Conservation (phyloP, 2,113 vertebrate species). For the Trematomus loennbergii region DNA sequence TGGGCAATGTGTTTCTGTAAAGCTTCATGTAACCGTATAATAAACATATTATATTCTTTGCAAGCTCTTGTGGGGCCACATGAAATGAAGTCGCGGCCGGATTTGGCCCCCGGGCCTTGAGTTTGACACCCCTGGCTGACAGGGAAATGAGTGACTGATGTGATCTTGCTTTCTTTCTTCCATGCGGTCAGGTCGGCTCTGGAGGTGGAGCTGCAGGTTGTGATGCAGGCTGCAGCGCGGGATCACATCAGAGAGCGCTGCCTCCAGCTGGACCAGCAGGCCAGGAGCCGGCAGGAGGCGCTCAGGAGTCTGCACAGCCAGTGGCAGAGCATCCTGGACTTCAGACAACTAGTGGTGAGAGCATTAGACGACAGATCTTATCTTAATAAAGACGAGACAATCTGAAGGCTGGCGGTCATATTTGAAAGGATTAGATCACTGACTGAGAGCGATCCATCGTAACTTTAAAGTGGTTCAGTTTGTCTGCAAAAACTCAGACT, state of each 20-base stretch:
- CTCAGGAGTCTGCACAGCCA: slow-evolving; percentile 83
- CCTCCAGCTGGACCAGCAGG: slow-evolving; percentile 74
- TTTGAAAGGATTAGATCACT: background rate
- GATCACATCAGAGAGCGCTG: slow-evolving; percentile 78
- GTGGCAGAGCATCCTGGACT: slow-evolving; percentile 86
- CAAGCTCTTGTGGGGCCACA: too few relatives aligned
- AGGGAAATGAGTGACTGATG: background rate
- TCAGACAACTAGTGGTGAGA: slow-evolving; percentile 84
- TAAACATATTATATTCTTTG: too few relatives aligned
- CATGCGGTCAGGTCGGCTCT: slow-evolving; percentile 76
- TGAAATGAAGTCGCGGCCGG: too few relatives aligned
- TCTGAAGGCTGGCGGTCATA: background rate
- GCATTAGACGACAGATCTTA: background rate
- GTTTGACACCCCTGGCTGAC: too few relatives aligned
- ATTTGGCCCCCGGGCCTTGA: too few relatives aligned
- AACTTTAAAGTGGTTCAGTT: too few relatives aligned
- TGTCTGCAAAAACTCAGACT: too few relatives aligned
- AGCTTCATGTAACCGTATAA: too few relatives aligned
- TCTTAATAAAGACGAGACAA: too few relatives aligned
- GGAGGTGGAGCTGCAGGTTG: slow-evolving; percentile 81
- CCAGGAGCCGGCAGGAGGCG: slow-evolving; percentile 75
- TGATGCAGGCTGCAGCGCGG: slow-evolving; percentile 78
- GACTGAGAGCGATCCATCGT: too few relatives aligned
- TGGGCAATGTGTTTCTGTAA: too few relatives aligned
- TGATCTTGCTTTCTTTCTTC: background rate